Evolutionary conservation across 1,140 invertebrate species (phyloP).

Genomic region (Apocrypta bakeri): DNA sequence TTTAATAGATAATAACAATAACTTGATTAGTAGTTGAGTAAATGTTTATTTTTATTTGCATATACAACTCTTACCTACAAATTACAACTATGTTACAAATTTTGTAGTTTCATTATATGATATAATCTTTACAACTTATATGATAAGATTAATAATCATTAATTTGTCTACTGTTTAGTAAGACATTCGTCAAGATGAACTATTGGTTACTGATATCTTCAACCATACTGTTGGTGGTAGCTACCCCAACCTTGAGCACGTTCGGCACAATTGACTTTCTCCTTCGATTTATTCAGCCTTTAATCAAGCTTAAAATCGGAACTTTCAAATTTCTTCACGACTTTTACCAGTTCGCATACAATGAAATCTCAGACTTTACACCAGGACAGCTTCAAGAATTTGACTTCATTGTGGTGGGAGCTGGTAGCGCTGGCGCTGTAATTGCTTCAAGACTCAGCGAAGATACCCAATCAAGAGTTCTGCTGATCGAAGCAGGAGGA

Average conservation of each 20-base stretch:
- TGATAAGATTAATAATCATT: no score
- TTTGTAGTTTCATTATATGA: no score
- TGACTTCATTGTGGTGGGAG: constrained; percentile 8
- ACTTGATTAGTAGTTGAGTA: no score
- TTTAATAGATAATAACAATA: no score
- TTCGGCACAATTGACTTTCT: neutral
- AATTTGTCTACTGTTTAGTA: no score
- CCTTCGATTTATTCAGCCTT: neutral
- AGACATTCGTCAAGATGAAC: no score
- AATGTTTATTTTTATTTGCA: no score
- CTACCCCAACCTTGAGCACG: neutral
- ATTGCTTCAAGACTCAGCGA: neutral
- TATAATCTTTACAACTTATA: no score
- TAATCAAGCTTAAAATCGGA: neutral
- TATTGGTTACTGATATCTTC: no score
- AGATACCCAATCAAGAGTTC: neutral
- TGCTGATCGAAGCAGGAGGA: constrained; percentile 9
- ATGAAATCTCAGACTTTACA: neutral
- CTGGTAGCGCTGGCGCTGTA: neutral
- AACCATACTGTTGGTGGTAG: neutral
- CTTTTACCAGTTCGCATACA: neutral
- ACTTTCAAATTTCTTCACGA: neutral
- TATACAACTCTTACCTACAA: no score
- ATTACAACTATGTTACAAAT: no score
- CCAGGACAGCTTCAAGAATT: neutral